Evolutionary conservation across 2,113 vertebrate genomes (phyloP), one percentile per base, ranked within the genome.

Genomic region (Ceyx melanurus): DNA sequence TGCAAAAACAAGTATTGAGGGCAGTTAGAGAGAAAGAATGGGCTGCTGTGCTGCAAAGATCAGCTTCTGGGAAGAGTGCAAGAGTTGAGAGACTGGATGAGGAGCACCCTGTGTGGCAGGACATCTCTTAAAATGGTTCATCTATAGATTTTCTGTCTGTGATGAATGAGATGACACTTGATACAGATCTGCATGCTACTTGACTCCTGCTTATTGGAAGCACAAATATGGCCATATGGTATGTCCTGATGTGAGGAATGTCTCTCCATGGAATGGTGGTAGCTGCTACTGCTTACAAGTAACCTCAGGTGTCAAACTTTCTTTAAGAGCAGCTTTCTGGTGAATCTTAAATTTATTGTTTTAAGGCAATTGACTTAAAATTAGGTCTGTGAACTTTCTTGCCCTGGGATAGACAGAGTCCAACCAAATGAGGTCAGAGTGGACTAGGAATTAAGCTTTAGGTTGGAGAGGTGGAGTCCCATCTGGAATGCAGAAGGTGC

Each of bases 21-120:
- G 15, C 17, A 56, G n/a, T 8, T 35, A 81, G 79, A 60, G 18
- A 23, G 35, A 25, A 77, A 43, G 35, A 43, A 18, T 50, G 25
- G 86, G 64, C 33, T 73, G 31, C 54, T 80, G 17, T 37, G 45
- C 46, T 70, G 35, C 15, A 8, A 50, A 77, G 26, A 37, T 58
- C 48, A 72, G 10, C 46, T 70, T 62, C 58, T 71, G 8, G 78
- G 26, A 22, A 25, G 73, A 83, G 11, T 22, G 14, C 22, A 35
- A 11, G 33, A 82, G 43, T 66, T 0, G 0, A 88, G 56, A 76
- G 31, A 42, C 25, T 26, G 1, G 2, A 2, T 19, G 37, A 51
- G 33, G 37, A 81, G 28, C 6, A 7, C 40, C 57, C 45, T 73
- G 5, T 57, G 2, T 75, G 48, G 51, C 50, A 88, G 25, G 45